Evolutionary conservation across 2,888 invertebrate species (phyloP), one percentile per base, ranked within the genome.

Genomic region (Chrysotoxum bicinctum): DNA sequence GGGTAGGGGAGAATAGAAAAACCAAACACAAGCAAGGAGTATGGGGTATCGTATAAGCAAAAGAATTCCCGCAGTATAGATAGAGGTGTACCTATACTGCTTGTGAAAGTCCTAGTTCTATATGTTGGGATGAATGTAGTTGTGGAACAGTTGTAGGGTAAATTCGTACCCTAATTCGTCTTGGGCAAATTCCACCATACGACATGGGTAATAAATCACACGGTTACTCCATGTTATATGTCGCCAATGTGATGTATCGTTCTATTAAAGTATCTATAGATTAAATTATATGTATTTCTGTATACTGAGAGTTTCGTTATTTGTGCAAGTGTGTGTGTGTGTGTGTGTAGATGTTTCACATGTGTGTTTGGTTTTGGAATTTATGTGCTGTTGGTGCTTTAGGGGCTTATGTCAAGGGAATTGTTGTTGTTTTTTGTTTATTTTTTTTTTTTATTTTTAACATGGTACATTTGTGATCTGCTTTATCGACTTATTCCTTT

Each of bases 141-240:
- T 21, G 60, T 58, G 32, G 19, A 23, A 74, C 56, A 79, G 48
- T 64, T 69, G 69, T 75, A 69, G 83, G 78, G 73, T 77, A 76
- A 83, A 83, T 77, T 85, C 85, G 83, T 87, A 87, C 79, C 81
- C 85, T 86, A 88, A 88, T 88, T 89, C 87, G 88, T 88, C 88
- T 88, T 87, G 87, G 85, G 88, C 84, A 87, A 88, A 88, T 88
- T 88, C 89, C 89, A 88, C 85, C 87, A 89, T 89, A 89, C 90
- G 89, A 89, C 89, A 89, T 89, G 89, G 89, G 88, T 89, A 89
- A 92, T 92, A 92, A 92, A 92, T 92, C 92, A 91, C 89, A 81
- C 88, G 90, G 89, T 90, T 90, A 90, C 91, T 90, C 90, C 90
- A 90, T 90, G 90, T 91, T 90, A 89, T 87, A 87, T 88, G 88